Base-by-base conservation (phyloP, 2,888 invertebrate species). In the Sinopyrophorus schimmeli region DNA sequence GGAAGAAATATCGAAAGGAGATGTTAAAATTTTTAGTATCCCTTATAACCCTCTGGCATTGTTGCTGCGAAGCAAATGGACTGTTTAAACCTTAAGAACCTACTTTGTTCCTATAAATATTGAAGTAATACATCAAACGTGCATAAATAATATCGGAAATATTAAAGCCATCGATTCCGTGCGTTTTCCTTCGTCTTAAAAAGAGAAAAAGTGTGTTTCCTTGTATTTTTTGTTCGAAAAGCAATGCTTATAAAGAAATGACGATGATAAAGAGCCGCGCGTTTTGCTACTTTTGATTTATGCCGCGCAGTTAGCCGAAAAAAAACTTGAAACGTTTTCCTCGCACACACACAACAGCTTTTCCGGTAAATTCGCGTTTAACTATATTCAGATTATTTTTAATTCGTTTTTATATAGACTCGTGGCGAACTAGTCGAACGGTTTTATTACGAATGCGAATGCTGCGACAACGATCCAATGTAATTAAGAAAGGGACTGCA, bases 241-340 rank as follows among this genome's bases (percentile, higher is more conserved):
- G 44, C 43, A 44, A 40, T 40, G 44, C 50, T 50, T 50, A 50
- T 50, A 50, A 50, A 50, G 50, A 50, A 50, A 50, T 50, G 50
- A 50, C 50, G 50, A 50, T 50, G 50, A 50, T 50, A 50, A 50
- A 50, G 50, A 43, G 39, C 42, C 18, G 39, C 44, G 44, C 50
- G 50, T 46, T 44, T 46, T 44, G 44, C 40, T 50, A 50, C 50
- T 46, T 50, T 50, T 50, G 50, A 50, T 50, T 50, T 50, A 50
- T 50, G 46, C 50, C 44, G 23, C 40, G 43, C 38, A 49, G 49
- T 43, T 35, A 37, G 44, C 31, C 35, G 34, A 30, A 10, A 23
- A 49, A 47, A 48, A 49, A 49, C 49, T 49, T 43, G 43, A 43
- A 49, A 49, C 43, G 40, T 48, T 43, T 44, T 39, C 38, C 30